Evolutionary conservation across 2,113 vertebrate species (phyloP).

Genomic region (Campylomormyrus tamandua): DNA sequence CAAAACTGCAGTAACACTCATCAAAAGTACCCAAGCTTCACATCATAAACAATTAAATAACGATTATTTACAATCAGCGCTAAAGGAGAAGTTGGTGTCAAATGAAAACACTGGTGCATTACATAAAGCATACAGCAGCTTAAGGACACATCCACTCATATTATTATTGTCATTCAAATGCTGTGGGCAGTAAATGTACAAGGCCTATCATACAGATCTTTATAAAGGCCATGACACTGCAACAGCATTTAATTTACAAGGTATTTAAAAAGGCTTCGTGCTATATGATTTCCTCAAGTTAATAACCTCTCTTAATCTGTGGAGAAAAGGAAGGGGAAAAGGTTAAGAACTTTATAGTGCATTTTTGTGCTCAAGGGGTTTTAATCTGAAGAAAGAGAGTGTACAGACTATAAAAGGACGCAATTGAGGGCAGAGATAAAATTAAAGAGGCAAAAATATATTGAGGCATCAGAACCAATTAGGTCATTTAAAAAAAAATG

Average conservation of each 20-base stretch:
- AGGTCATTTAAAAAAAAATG: slow-evolving; percentile 29
- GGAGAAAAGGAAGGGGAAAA: slow-evolving; percentile 11
- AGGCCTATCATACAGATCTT: neutral
- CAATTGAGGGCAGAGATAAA: slow-evolving; percentile 41
- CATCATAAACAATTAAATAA: neutral
- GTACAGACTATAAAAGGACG: slow-evolving; percentile 38
- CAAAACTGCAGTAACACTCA: neutral
- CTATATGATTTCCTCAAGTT: neutral
- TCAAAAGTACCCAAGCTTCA: neutral
- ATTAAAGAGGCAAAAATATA: slow-evolving; percentile 38
- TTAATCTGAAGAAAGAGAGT: slow-evolving; percentile 29
- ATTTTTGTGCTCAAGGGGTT: slow-evolving; percentile 24
- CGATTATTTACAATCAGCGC: neutral
- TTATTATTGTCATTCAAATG: neutral
- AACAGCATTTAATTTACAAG: slow-evolving; percentile 1
- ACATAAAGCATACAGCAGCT: neutral
- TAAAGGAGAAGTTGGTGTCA: neutral
- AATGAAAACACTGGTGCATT: neutral
- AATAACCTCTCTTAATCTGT: neutral
- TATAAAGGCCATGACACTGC: neutral
- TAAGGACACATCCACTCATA: neutral
- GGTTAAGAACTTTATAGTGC: slow-evolving; percentile 34
- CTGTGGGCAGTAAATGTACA: neutral
- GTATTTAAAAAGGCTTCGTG: neutral
- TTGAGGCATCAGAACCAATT: slow-evolving; percentile 32